Conservation (phyloP, 2,888 invertebrate genomes). For the Drosophila koepferae region DNA sequence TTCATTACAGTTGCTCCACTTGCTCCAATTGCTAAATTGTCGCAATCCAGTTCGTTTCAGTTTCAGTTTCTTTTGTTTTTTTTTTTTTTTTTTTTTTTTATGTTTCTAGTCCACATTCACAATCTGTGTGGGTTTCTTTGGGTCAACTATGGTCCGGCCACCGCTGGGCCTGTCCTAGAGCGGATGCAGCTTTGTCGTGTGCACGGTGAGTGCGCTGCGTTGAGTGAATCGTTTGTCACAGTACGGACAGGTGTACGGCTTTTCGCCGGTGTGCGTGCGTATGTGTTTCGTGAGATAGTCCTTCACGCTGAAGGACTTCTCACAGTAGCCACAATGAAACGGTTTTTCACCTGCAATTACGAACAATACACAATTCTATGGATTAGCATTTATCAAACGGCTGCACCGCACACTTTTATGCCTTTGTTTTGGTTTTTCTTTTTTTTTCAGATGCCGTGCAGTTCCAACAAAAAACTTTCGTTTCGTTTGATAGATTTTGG, state of each 20-base stretch:
- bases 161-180: constrained; percentile 83
- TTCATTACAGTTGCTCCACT: constrained; percentile 60
- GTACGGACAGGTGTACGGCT: constrained; percentile 84
- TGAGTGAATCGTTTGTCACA: constrained; percentile 84
- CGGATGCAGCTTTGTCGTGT: constrained; percentile 84
- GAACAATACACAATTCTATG: constrained; percentile 24
- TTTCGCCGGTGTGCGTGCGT: constrained; percentile 84
- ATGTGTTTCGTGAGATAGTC: constrained; percentile 85
- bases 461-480: constrained; percentile 68
- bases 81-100: neutral
- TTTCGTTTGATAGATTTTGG: constrained; percentile 66
- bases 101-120: constrained; percentile 38
- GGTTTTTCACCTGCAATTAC: constrained; percentile 83
- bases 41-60: constrained; percentile 25
- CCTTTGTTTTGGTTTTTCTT: constrained; percentile 2
- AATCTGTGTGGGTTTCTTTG: constrained; percentile 57
- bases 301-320: constrained; percentile 84
- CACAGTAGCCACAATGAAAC: constrained; percentile 83
- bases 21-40: constrained; percentile 3
- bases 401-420: constrained; percentile 19
- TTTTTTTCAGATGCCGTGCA: constrained; percentile 59
- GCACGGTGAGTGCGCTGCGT: constrained; percentile 84
- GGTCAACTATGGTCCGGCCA: constrained; percentile 70
- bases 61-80: neutral
- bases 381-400: constrained; percentile 53